Evolutionary conservation across 2,797 vertebrate genomes (phyloP), one percentile per base, ranked within the genome.

Genomic region (Mormyrops attenuatus): DNA sequence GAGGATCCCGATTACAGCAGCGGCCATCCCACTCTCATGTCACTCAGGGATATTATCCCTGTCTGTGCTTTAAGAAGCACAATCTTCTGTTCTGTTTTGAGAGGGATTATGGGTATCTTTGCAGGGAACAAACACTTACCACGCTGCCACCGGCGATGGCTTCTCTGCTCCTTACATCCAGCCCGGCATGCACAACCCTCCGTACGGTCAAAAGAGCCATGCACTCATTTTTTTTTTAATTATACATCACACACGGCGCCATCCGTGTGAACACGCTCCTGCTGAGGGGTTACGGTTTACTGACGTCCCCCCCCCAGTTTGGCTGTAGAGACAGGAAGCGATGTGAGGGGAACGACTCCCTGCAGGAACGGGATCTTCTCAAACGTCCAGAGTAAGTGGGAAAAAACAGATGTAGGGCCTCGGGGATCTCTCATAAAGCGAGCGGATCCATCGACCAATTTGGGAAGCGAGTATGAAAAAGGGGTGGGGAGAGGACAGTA

Each of bases 221-320:
- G 9, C 38, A 8, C 85, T 22, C 20, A 1, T 41, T 80, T 60
- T 96, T 96, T 95, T 47, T 96, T 96, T 95, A 96, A 96, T 96
- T 96, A 95, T 95, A 94, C 92, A 95, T 95, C 92, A 93, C 91
- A 87, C 52, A 93, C 89, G 92, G 38, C 53, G 3, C 82, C 92
- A 95, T 95, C 95, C 93, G 95, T 93, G 94, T 95, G 95, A 96
- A 96, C 89, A 92, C 89, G 91, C 89, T 95, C 94, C 95, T 95
- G 95, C 93, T 90, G 47, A 57, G 66, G 55, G 52, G 38, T 60
- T 60, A 38, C 17, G 44, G 41, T 22, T 13, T 49, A 6, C 13
- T 2, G 73, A 30, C 17, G 13, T 55, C 52, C 17, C 17, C 15
- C 22, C 0, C 9, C 3, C 47, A 53, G 17, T 82, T 52, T 15